These are phyloP conservation scores for Lamellibrachia satsuma DNA, from an alignment of 2,888 invertebrate genomes.

Conservation along the genomic window DNA sequence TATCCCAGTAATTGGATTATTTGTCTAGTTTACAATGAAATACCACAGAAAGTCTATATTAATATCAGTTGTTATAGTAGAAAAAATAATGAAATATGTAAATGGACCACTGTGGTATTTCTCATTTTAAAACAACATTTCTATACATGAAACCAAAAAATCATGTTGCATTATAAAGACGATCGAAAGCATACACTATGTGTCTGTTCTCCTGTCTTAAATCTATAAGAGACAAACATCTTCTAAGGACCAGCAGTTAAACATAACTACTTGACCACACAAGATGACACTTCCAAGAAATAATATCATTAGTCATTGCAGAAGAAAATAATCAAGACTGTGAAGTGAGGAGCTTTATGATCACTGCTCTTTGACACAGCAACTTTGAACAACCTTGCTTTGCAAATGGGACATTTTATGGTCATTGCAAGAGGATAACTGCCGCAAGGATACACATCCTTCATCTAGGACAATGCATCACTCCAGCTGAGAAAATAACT, in stretches of 20 bases:
- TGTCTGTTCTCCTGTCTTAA: background rate
- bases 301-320: background rate
- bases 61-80: background rate
- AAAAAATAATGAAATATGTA: background rate
- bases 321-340: conserved; percentile 13
- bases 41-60: background rate
- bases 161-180: background rate
- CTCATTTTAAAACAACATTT: background rate
- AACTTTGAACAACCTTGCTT: background rate
- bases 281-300: background rate
- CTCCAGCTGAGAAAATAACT: background rate
- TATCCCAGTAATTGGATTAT: background rate
- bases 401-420: conserved; percentile 1
- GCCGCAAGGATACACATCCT: background rate
- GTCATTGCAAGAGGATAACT: conserved; percentile 1
- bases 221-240: background rate
- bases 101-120: background rate
- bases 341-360: conserved; percentile 13
- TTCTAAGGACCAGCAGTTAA: background rate
- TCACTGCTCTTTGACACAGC: background rate
- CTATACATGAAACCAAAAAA: background rate
- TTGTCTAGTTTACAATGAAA: background rate
- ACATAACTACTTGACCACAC: conserved; percentile 5
- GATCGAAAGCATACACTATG: background rate
- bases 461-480: background rate